Evolutionary conservation across 2,113 vertebrate species (phyloP).

Genomic region (Ploceus nigricollis): DNA sequence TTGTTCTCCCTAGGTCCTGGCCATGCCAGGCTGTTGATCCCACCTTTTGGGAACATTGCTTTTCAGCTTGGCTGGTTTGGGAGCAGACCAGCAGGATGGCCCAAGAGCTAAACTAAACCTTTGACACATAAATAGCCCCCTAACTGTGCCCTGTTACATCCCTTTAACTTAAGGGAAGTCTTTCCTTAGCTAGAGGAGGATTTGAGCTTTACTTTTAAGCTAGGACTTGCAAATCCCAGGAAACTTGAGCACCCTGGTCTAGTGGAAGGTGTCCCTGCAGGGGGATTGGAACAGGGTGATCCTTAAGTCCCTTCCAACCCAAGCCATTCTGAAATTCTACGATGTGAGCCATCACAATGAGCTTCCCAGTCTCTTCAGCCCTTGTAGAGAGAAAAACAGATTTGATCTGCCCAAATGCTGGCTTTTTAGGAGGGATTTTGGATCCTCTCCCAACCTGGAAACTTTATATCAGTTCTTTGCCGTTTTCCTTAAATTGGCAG

Average conservation of each 20-base stretch:
- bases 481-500: constrained; percentile 19
- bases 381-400: not conserved
- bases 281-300: not conserved
- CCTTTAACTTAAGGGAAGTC: not conserved
- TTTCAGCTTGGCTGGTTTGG: not conserved
- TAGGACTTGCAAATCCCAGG: not conserved
- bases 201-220: not conserved
- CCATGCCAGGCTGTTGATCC: not conserved
- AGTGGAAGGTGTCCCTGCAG: not conserved
- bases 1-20: not conserved
- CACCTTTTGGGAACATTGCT: rapidly evolving
- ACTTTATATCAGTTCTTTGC: not conserved
- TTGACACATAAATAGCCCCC: not conserved
- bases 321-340: not conserved
- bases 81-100: not conserved
- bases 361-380: not conserved
- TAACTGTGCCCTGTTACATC: not conserved
- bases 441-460: not conserved
- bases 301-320: not conserved
- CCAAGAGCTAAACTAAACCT: not conserved
- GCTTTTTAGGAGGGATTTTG: not conserved
- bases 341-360: not conserved
- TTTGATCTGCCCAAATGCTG: not conserved
- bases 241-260: not conserved
- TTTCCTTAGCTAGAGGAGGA: not conserved